phyloP scores from a whole-genome alignment of 2,113 vertebrate species.

The Prunella himalayana region DNA sequence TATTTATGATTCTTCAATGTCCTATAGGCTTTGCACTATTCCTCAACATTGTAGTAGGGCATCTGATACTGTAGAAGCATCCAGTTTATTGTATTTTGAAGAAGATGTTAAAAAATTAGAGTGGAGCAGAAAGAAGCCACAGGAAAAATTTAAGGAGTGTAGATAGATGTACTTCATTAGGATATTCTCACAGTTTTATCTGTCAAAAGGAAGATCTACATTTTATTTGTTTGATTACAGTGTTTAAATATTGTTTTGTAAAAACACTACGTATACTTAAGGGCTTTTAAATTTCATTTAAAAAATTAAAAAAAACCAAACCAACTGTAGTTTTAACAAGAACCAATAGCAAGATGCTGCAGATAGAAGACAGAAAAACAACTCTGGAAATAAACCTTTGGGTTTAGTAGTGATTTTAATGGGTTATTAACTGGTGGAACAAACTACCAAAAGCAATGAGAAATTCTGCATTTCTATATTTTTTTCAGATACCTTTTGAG shows the following conservation, averaged over 20 bases:
- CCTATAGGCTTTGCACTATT: neutral
- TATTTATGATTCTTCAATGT: neutral
- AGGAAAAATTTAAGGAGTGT: neutral
- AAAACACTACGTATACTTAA: neutral
- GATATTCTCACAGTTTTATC: neutral
- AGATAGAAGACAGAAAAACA: neutral
- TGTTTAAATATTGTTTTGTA: neutral
- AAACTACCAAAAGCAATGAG: neutral
- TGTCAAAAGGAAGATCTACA: neutral
- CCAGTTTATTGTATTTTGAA: neutral
- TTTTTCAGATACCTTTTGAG: neutral
- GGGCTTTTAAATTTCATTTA: rapidly evolving
- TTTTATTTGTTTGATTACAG: neutral
- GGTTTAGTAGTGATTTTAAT: neutral
- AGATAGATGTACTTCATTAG: neutral
- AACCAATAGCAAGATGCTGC: neutral
- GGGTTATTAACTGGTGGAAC: neutral
- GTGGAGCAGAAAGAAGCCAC: neutral
- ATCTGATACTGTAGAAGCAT: neutral
- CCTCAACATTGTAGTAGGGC: neutral
- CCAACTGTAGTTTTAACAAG: neutral
- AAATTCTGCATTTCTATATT: neutral
- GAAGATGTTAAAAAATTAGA: neutral
- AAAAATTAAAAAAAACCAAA: neutral
- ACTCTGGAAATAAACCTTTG: neutral